These are phyloP conservation scores for Adoxophyes honmai DNA, from an alignment of 1,140 invertebrate genomes.

Conservation along the genomic window DNA sequence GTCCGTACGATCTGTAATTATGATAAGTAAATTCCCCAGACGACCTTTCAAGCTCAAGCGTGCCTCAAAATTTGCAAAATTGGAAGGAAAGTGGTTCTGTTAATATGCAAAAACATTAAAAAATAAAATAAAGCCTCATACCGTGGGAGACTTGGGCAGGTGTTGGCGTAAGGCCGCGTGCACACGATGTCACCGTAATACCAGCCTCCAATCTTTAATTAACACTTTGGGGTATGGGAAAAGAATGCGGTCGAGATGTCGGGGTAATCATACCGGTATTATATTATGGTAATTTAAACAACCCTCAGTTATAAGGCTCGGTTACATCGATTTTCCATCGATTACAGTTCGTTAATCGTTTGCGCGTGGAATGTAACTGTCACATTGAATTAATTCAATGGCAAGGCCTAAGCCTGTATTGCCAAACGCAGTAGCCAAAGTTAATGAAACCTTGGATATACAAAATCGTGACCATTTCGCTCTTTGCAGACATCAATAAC, in stretches of 20 bases:
- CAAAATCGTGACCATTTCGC: too few species aligned
- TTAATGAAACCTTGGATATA: too few species aligned
- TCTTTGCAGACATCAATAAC: too few species aligned
- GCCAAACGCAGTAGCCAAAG: too few species aligned
- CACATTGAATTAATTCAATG: too few species aligned
- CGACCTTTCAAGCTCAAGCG: background rate
- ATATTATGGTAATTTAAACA: background rate
- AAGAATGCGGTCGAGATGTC: constrained; percentile 4
- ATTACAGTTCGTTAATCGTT: too few species aligned
- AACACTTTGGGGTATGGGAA: constrained; percentile 1
- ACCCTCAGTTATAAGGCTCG: too few species aligned
- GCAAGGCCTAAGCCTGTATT: too few species aligned
- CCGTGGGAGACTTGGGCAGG: constrained; percentile 68
- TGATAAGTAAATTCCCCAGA: background rate
- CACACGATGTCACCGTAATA: constrained; percentile 20
- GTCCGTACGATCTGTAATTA: background rate
- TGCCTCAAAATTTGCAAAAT: constrained; percentile 58
- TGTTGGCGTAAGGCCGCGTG: constrained; percentile 30
- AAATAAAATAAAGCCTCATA: constrained; percentile 27
- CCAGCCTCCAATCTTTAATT: constrained; percentile 39
- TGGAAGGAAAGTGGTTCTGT: constrained; percentile 62
- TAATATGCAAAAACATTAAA: constrained; percentile 51
- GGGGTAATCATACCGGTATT: background rate
- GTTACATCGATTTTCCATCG: too few species aligned
- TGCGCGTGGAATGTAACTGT: too few species aligned